These are phyloP conservation scores for Istiophorus platypterus DNA, from an alignment of 2,113 vertebrate genomes.

Conservation along the genomic window DNA sequence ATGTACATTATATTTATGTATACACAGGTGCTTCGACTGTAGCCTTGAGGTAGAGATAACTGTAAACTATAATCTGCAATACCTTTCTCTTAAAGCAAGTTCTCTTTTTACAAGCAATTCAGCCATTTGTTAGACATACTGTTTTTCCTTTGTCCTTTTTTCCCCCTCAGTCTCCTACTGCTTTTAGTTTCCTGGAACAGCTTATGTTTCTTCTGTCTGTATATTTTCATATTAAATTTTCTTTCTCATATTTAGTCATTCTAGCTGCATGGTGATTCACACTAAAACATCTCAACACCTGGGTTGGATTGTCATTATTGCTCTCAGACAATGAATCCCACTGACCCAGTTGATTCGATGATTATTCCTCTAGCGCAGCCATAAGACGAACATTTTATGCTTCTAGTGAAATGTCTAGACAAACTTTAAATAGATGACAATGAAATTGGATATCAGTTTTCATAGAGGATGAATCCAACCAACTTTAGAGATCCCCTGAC, in stretches of 20 bases:
- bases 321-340: neutral
- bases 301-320: neutral
- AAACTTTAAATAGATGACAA: neutral
- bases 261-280: neutral
- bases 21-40: neutral
- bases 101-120: neutral
- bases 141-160: neutral
- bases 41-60: conserved; percentile 18
- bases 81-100: neutral
- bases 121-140: conserved; percentile 1
- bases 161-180: neutral
- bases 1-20: conserved; percentile 2
- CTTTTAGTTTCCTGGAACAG: neutral
- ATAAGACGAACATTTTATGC: too few species aligned
- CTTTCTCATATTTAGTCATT: neutral
- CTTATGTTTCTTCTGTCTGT: neutral
- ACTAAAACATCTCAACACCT: neutral
- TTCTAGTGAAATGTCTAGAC: neutral
- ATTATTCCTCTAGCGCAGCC: too few species aligned
- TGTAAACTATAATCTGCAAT: neutral
- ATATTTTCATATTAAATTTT: neutral
- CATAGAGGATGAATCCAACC: too few species aligned
- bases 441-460: too few species aligned
- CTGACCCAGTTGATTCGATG: neutral
- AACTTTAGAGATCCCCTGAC: too few species aligned